Evolutionary conservation across 2,113 vertebrate genomes (phyloP), one percentile per base, ranked within the genome.

Genomic region (Seriola aureovittata): DNA sequence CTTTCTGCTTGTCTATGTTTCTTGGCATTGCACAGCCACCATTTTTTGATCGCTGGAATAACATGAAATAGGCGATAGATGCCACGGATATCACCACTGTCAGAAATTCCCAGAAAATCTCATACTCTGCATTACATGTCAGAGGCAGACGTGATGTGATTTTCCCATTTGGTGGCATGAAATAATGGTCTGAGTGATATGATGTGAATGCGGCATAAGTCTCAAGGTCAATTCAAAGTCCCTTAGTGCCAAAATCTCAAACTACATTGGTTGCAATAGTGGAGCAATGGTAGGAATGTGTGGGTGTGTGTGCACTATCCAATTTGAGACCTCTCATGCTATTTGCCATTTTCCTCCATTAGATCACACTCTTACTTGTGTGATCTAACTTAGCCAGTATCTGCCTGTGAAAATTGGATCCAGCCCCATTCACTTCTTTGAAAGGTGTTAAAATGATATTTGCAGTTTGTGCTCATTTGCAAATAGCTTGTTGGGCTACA

Each of bases 401-500:
- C 68, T 67, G 65, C 17, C 60, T 80, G 76, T 59, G 77, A 81
- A 84, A 75, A 84, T 55, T 46, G 40, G 54, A 84, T 65, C 50
- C 63, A 80, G 0, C 60, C 64, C 72, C 64, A 70, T 52, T 73
- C 17, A 14, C 48, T 64, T 48, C 40, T 36, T 42, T 72, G 19
- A 72, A 74, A 80, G 36, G 72, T 82, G 72, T 82, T 64, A 78
- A 87, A 85, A 85, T 86, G 1, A 80, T 67, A 86, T 74, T 77
- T 80, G 79, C 44, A 48, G 71, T 75, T 62, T 73, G 57, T 64
- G 34, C 59, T 85, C 58, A 48, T 77, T 84, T 88, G 85, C 78
- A 88, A 81, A 91, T 85, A 17, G 75, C 63, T 83, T 19, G 23
- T 64, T 50, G 34, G 36, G 82, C 84, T 73, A 36, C 73, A 70